These are phyloP conservation scores for Luperina nickerlii DNA, from an alignment of 2,888 invertebrate species.

Conservation along the genomic window DNA sequence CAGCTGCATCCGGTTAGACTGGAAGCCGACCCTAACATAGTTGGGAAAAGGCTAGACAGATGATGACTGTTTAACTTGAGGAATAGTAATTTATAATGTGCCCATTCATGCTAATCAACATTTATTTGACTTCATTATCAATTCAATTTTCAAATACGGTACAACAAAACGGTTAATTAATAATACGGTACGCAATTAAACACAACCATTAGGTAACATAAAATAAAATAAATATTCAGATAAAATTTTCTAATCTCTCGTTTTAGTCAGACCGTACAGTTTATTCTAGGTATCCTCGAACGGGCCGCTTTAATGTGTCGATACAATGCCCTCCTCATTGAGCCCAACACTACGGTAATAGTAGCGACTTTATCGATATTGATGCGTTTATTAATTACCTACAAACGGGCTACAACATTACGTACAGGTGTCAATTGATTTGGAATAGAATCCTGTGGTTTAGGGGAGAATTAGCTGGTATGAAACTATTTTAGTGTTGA, in stretches of 20 bases:
- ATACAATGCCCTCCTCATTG: constrained; percentile 75
- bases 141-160: not conserved
- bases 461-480: constrained; percentile 10
- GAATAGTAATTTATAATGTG: not conserved
- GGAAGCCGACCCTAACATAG: no score
- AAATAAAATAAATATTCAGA: not conserved
- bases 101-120: not conserved
- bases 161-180: not conserved
- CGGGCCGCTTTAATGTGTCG: constrained; percentile 71
- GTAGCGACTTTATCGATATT: constrained; percentile 52
- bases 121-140: not conserved
- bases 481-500: constrained; percentile 17
- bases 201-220: not conserved
- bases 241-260: constrained; percentile 34
- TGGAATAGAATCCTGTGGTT: constrained; percentile 53
- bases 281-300: constrained; percentile 71
- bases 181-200: not conserved
- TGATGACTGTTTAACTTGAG: no score
- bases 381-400: constrained; percentile 62
- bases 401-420: constrained; percentile 58
- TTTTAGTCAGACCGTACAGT: constrained; percentile 67
- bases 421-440: constrained; percentile 50
- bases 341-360: constrained; percentile 69
- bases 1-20: no score
- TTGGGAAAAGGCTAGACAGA: no score